Evolutionary conservation across 2,797 vertebrate genomes (phyloP), one percentile per base, ranked within the genome.

Genomic region (Sandelia bainsii): DNA sequence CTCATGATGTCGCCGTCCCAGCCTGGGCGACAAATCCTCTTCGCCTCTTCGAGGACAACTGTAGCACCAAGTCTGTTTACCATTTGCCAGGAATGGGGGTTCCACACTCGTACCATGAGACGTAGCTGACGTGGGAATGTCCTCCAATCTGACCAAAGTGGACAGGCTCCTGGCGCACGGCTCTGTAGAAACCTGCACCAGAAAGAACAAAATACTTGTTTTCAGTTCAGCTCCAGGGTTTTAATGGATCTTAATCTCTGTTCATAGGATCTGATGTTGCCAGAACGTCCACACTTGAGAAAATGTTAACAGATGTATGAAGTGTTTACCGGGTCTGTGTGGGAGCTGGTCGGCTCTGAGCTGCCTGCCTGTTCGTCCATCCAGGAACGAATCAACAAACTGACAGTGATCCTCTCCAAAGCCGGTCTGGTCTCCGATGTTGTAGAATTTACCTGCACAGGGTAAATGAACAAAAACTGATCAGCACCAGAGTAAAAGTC

Each of bases 401-500:
- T 99, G 98, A 83, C 98, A 99, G 81, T 99, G 98, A 81, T 99
- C 98, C 87, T 99, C 98, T 19, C 98, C 97, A 0, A 96, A 95
- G 37, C 97, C 98, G 1, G 96, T 95, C 92, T 97, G 96, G 89
- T 99, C 97, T 14, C 98, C 98, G 71, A 99, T 96, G 91, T 98
- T 96, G 91, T 97, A 95, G 94, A 98, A 99, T 90, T 95, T 95
- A 86, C 98, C 98, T 98, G 83, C 73, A 90, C 1, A 6, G 44
- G 5, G 1, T 0, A 27, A 45, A 48, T 0, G 5, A 25, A 10
- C n/a, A 37, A 25, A 50, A 9, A 6, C 1, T 0, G 11, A 5
- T 85, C 16, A 82, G 56, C 17, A 37, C 53, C 62, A 17, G 39
- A 37, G 39, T 16, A 22, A 34, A 19, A 2, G 16, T 14, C 5